Base-by-base conservation (phyloP, 2,113 vertebrate genomes). In the Melanerpes formicivorus region DNA sequence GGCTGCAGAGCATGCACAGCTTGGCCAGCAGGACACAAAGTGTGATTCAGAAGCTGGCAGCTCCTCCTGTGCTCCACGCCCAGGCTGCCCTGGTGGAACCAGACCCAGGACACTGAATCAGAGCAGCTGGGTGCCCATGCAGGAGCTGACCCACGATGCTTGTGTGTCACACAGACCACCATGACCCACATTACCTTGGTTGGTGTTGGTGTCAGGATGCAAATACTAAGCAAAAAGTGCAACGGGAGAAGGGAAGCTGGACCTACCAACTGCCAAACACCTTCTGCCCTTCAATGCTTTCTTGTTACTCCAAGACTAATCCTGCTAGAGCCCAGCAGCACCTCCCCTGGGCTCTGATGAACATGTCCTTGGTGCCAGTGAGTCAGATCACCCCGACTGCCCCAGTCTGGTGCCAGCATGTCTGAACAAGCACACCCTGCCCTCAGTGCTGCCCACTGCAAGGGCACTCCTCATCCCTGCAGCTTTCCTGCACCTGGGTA, bases 121-220 rank as follows among this genome's bases (percentile, higher is more conserved):
- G 14, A 64, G 26, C 42, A 2, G 23, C 29, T 3, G 2, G 19
- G 18, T 78, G 62, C 21, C 25, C 6, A 0, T 14, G 37, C n/a
- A 46, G 63, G 62, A 77, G 52, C 14, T 1, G 0, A 30, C 42
- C 60, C 30, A 4, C 26, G 32, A 25, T 2, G 2, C 40, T 42
- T 14, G 9, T n/a, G 2, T 2, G 21, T 19, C 81, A 30, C 1
- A 0, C 4, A 0, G 1, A 40, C 30, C 62, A 63, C 50, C 58
- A 3, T 1, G 7, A 3, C 13, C 21, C 48, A 10, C 0, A 0
- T 46, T 21, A 11, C 32, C 70, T 32, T 6, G 26, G 4, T 40
- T 26, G 58, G 21, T 5, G 1, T 0, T 4, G n/a, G 25, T 21
- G 60, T 60, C 23, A 26, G 9, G 13, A 4, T 5, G 8, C 22